Evolutionary conservation across 2,888 invertebrate species (phyloP), one percentile per base, ranked within the genome.

Genomic region (Nomada fabriciana): DNA sequence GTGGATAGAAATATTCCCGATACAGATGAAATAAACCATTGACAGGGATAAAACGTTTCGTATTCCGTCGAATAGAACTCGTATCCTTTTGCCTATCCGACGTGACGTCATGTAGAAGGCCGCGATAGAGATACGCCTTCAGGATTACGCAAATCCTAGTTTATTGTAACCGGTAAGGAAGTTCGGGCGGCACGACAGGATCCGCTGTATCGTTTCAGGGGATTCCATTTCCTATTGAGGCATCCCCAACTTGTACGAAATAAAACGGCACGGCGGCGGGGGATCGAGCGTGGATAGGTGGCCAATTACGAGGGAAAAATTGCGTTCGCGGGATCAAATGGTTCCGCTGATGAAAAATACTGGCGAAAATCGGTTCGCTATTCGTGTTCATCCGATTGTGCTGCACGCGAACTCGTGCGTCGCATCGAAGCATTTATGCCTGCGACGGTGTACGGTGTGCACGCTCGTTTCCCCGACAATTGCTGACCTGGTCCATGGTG

Each of bases 101-200:
- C 20, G 25, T 59, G 57, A 68, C 63, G 78, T 72, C 72, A 29
- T 64, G 63, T 68, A 72, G 23, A 71, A 29, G 42, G 13, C 52
- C 67, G n/a, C 55, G 63, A 78, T 78, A 59, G 68, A 64, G 68
- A 69, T 64, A 68, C 68, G 64, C 43, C 73, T 60, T 55, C 25
- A 53, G 80, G 75, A 71, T 82, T 80, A 82, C 68, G 63, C 53
- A 80, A 80, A 82, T 80, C 80, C 80, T 80, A 59, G 75, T 82
- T 80, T 82, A 82, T 80, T 76, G 80, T 82, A 68, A 70, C 63
- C 29, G 64, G 67, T 80, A 75, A 80, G 74, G 25, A 75, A 80
- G 52, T 82, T 47, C 55, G 60, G 36, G 42, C 60, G 61, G 50
- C 42, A 18, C 20, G 25, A 36, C 65, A 52, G 73, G 60, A 73